Percentiles rank a stretch among this genome's conserved stretches.
These are phyloP conservation scores for Myripristis jacobus DNA, from an alignment of 2,797 vertebrate species.

Conservation along the genomic window DNA sequence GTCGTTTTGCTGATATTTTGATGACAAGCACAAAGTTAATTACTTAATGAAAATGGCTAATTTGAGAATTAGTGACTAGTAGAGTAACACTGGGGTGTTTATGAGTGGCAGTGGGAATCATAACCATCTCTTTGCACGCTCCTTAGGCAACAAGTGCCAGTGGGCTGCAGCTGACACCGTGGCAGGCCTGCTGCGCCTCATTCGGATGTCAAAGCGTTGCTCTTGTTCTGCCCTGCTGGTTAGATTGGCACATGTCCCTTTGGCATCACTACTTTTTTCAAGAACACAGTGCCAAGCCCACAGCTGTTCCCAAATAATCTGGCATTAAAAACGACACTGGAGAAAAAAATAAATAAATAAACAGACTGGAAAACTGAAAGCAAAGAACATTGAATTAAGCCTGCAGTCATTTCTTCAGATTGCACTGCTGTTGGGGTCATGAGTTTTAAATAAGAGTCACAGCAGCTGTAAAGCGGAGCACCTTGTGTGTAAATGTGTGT, in stretches of 20 bases:
- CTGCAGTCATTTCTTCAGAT: neutral
- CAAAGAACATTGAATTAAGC: neutral
- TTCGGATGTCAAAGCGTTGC: constrained; percentile 23
- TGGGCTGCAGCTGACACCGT: constrained; percentile 31
- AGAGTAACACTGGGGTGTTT: constrained; percentile 10
- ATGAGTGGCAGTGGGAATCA: constrained; percentile 35
- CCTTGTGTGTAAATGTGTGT: neutral
- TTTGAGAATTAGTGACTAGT: constrained; percentile 12
- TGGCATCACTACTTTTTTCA: constrained; percentile 9
- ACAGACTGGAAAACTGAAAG: neutral
- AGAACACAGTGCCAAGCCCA: constrained; percentile 8
- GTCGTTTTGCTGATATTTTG: neutral
- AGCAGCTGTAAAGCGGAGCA: neutral
- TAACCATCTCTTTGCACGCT: constrained; percentile 20
- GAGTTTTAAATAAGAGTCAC: constrained; percentile 12
- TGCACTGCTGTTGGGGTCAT: neutral
- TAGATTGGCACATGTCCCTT: neutral
- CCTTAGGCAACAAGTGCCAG: constrained; percentile 21
- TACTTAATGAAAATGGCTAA: constrained; percentile 21
- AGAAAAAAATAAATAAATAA: neutral
- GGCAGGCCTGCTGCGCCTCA: constrained; percentile 14
- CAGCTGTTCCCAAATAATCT: constrained; percentile 45
- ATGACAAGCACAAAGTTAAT: neutral
- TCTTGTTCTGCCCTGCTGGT: constrained; percentile 19
- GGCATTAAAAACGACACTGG: constrained; percentile 25